phyloP scores from a whole-genome alignment of 2,797 vertebrate species.

The Lagocephalus sceleratus region DNA sequence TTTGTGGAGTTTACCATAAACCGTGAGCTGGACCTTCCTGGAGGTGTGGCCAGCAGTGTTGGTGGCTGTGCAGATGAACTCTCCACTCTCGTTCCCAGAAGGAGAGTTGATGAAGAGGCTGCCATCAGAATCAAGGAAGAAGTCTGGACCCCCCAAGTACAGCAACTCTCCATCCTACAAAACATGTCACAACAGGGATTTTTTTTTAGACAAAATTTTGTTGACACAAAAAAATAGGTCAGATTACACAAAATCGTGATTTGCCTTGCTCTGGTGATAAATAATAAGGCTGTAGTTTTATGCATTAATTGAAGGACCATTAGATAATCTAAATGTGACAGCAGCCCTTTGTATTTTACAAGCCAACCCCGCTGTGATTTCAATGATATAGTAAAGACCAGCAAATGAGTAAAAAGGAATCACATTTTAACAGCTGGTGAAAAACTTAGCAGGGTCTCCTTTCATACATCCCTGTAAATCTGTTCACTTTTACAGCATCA shows the following conservation, averaged over 20 bases:
- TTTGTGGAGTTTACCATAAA: slow-evolving; percentile 83
- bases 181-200: slow-evolving; percentile 45
- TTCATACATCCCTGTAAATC: slow-evolving; percentile 55
- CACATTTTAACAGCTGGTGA: slow-evolving; percentile 46
- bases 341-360: background rate
- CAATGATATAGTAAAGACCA: slow-evolving; percentile 29
- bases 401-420: slow-evolving; percentile 31
- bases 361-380: slow-evolving; percentile 2
- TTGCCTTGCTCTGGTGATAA: slow-evolving; percentile 1
- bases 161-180: slow-evolving; percentile 85
- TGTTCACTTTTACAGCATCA: slow-evolving; percentile 58
- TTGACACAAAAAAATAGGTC: slow-evolving; percentile 11
- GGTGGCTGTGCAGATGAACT: slow-evolving; percentile 89
- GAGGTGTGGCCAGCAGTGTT: slow-evolving; percentile 87
- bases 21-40: slow-evolving; percentile 92
- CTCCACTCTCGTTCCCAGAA: slow-evolving; percentile 84
- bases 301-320: slow-evolving; percentile 15
- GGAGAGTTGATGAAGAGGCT: slow-evolving; percentile 84
- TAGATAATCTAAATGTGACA: slow-evolving; percentile 5
- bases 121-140: slow-evolving; percentile 83
- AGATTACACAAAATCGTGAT: slow-evolving; percentile 16
- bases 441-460: slow-evolving; percentile 48
- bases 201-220: slow-evolving; percentile 28
- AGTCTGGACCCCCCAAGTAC: slow-evolving; percentile 71
- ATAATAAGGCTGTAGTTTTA: slow-evolving; percentile 1